Conservation (phyloP, 2,113 vertebrate genomes). For the Cyphomyrus plagiostoma region DNA sequence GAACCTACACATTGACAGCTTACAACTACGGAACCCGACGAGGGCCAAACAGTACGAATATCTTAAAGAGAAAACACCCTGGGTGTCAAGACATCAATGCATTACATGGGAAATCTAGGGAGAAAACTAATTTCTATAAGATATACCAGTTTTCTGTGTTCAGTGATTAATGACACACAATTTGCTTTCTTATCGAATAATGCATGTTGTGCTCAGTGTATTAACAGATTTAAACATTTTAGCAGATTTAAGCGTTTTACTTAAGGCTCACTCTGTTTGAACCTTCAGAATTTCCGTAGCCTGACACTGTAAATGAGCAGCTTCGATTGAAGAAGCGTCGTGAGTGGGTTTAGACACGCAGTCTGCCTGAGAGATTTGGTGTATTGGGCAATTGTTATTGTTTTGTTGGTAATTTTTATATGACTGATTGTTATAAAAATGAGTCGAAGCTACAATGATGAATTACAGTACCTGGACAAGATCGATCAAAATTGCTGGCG, state of each 20-base stretch:
- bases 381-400: background rate
- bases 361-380: background rate
- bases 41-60: background rate
- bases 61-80: too few relatives aligned
- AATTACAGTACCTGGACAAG: constrained; percentile 90
- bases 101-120: background rate
- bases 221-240: too few relatives aligned
- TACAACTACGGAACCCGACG: constrained; percentile 1
- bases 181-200: background rate
- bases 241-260: background rate
- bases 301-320: background rate
- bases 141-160: background rate
- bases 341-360: background rate
- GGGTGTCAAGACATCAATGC: background rate
- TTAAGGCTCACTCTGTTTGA: background rate
- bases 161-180: background rate
- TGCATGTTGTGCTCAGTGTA: background rate
- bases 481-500: constrained; percentile 80
- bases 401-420: background rate
- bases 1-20: background rate
- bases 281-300: background rate
- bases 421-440: constrained; percentile 47
- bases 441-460: constrained; percentile 93
- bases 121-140: background rate
- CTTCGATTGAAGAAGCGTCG: background rate